These are phyloP conservation scores for Drosophila lacicola DNA, from an alignment of 2,888 invertebrate species.

Conservation along the genomic window DNA sequence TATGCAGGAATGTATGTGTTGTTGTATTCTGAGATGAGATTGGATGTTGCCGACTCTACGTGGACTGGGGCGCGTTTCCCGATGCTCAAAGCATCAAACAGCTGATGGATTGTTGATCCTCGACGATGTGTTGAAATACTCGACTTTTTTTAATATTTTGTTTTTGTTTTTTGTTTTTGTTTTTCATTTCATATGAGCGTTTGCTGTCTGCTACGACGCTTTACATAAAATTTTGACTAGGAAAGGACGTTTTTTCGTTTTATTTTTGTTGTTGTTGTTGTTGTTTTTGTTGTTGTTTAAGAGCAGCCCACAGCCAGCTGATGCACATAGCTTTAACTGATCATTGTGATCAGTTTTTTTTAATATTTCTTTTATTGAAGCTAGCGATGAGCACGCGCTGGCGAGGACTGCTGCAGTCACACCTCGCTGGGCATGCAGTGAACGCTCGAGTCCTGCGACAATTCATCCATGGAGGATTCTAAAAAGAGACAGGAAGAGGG, in stretches of 20 bases:
- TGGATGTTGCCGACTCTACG: conserved; percentile 29
- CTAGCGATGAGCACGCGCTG: conserved; percentile 74
- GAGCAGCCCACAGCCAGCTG: conserved; percentile 19
- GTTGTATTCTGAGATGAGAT: conserved; percentile 36
- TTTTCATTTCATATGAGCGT: conserved; percentile 53
- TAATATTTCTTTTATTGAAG: not conserved
- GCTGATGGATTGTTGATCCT: conserved; percentile 10
- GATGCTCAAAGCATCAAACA: conserved; percentile 61
- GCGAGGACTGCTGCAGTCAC: conserved; percentile 83
- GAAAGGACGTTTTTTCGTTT: conserved; percentile 76
- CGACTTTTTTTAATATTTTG: conserved; percentile 2
- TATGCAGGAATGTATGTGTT: conserved; percentile 67
- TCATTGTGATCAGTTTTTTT: conserved; percentile 10
- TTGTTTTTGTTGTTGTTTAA: not conserved
- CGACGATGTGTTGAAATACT: conserved; percentile 12
- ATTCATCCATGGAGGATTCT: conserved; percentile 94
- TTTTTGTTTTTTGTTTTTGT: conserved; percentile 11
- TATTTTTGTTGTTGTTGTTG: conserved; percentile 9
- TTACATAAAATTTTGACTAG: conserved; percentile 84
- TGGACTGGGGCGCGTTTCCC: conserved; percentile 44
- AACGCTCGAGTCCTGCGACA: conserved; percentile 94
- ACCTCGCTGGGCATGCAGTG: conserved; percentile 94
- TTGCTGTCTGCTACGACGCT: conserved; percentile 28
- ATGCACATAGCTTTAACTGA: conserved; percentile 5
- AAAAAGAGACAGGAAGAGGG: conserved; percentile 79